Conservation (phyloP, 1,140 invertebrate species). For the Saccostrea echinata region DNA sequence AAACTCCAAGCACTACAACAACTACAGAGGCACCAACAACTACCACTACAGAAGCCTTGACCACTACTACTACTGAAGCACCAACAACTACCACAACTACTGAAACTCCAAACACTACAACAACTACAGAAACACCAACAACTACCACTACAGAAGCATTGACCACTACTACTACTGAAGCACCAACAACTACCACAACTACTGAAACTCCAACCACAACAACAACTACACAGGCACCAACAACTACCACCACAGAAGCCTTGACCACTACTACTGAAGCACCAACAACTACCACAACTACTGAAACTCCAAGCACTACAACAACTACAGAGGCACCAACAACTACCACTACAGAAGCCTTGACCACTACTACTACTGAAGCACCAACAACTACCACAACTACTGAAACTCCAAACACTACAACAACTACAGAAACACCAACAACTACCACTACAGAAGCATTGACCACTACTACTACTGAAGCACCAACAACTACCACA, state of each 20-base stretch:
- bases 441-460: neutral
- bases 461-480: too few relatives aligned
- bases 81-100: neutral
- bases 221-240: too few relatives aligned
- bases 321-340: neutral
- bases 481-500: too few relatives aligned
- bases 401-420: neutral
- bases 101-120: neutral
- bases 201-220: neutral
- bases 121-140: neutral
- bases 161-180: too few relatives aligned
- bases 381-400: too few relatives aligned
- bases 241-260: slow-evolving; percentile 18
- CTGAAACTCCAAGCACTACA: neutral
- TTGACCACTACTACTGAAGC: too few relatives aligned
- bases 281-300: too few relatives aligned
- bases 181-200: too few relatives aligned
- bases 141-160: neutral
- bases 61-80: too few relatives aligned
- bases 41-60: too few relatives aligned
- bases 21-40: neutral
- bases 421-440: neutral
- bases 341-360: too few relatives aligned
- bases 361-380: too few relatives aligned
- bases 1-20: neutral